Percentiles rank a stretch among this genome's conserved stretches.
Conservation (phyloP, 2,797 vertebrate species). For the Manis javanica region DNA sequence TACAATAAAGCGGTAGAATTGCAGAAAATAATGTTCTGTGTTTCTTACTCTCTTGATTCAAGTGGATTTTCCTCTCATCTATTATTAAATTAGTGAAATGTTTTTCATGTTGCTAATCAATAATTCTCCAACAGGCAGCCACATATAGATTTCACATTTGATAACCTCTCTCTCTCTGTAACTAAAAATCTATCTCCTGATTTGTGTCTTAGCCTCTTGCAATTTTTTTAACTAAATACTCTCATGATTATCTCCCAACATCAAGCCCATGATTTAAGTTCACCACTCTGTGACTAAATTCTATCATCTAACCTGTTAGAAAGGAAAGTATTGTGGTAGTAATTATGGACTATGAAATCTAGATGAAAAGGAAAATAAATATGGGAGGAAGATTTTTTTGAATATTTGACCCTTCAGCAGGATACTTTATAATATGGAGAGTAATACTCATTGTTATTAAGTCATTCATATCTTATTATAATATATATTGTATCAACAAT, state of each 20-base stretch:
- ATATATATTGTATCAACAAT: not conserved
- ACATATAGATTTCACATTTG: not conserved
- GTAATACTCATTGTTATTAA: not conserved
- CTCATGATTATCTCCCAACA: not conserved
- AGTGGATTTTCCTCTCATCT: slow-evolving; percentile 23
- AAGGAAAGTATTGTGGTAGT: not conserved
- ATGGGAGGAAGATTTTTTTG: not conserved
- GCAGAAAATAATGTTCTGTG: not conserved
- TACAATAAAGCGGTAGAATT: not conserved
- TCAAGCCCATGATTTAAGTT: not conserved
- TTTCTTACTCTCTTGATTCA: slow-evolving; percentile 34
- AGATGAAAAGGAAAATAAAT: not conserved
- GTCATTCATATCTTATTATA: not conserved
- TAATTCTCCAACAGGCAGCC: not conserved
- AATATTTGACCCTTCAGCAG: not conserved
- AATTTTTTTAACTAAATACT: not conserved
- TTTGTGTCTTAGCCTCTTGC: not conserved
- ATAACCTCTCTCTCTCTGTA: not conserved
- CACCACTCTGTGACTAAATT: not conserved
- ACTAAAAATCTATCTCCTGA: not conserved
- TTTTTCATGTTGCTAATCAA: not conserved
- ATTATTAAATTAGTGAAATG: not conserved
- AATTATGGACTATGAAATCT: not conserved
- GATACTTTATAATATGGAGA: not conserved
- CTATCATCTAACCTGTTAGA: not conserved